Evolutionary conservation across 2,888 invertebrate genomes (phyloP).

Genomic region (Anthophora plumipes): DNA sequence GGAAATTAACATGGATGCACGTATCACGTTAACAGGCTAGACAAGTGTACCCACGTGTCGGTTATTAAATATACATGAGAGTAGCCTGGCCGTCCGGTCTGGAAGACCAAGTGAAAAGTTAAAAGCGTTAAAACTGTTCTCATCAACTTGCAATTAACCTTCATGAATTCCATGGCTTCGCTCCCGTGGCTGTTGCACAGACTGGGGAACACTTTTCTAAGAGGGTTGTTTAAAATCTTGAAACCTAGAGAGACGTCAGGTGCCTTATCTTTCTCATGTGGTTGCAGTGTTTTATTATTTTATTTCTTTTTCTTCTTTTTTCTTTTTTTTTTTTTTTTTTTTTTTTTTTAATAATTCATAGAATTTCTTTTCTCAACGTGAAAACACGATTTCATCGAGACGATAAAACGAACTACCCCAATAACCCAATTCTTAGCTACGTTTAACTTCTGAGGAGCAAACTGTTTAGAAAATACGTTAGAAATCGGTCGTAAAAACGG

Average conservation of each 20-base stretch:
- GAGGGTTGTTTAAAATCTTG: background rate
- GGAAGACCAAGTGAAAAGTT: slow-evolving; percentile 71
- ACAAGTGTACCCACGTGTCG: slow-evolving; percentile 67
- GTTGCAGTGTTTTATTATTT: background rate
- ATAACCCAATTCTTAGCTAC: slow-evolving; percentile 21
- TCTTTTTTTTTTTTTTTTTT: background rate
- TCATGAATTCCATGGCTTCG: slow-evolving; percentile 63
- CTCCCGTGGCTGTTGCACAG: background rate
- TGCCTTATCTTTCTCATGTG: too few species aligned
- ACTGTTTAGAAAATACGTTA: slow-evolving; percentile 19
- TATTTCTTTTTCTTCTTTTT: background rate
- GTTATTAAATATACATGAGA: slow-evolving; percentile 78
- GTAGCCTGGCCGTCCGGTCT: slow-evolving; percentile 37
- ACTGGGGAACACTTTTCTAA: slow-evolving; percentile 1
- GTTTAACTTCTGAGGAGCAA: background rate
- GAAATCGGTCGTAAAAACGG: slow-evolving; percentile 35
- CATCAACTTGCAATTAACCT: slow-evolving; percentile 70
- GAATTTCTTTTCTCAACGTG: background rate
- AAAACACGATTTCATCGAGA: background rate
- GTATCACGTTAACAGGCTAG: slow-evolving; percentile 45
- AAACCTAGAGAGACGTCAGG: rapidly evolving
- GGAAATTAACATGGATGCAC: slow-evolving; percentile 60
- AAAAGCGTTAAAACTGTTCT: slow-evolving; percentile 72
- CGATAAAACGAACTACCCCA: slow-evolving; percentile 15
- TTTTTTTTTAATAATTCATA: too few species aligned